Evolutionary conservation across 2,797 vertebrate genomes (phyloP).

Genomic region (Acrossocheilus fasciatus): DNA sequence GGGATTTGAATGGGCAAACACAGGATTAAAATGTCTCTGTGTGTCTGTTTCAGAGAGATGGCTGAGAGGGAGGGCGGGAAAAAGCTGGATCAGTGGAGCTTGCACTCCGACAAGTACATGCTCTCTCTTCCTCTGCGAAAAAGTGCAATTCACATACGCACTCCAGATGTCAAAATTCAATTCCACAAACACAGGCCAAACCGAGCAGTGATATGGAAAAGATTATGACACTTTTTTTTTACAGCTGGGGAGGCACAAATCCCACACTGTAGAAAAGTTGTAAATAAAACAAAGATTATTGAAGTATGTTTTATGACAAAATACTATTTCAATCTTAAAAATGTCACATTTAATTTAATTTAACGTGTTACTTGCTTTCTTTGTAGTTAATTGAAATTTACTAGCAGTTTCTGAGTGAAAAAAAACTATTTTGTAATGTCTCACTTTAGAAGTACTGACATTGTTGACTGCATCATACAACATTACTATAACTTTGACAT

Average conservation of each 20-base stretch:
- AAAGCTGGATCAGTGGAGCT: neutral
- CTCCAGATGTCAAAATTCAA: constrained; percentile 31
- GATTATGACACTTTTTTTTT: neutral
- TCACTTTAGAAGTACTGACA: neutral
- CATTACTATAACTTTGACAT: neutral
- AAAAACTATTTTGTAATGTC: neutral
- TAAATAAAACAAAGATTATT: neutral
- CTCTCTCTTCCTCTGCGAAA: neutral
- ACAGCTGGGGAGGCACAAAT: neutral
- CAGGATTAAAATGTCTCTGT: constrained; percentile 38
- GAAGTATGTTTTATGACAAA: neutral
- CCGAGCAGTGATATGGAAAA: neutral
- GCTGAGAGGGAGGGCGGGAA: neutral
- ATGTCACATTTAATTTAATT: neutral
- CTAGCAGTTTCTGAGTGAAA: neutral
- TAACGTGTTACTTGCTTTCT: neutral
- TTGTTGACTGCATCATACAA: neutral
- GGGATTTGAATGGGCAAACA: constrained; percentile 39
- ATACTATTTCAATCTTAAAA: neutral
- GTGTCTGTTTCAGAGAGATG: neutral
- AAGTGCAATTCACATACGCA: neutral
- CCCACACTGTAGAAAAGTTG: neutral
- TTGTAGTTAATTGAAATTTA: neutral
- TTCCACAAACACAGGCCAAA: neutral
- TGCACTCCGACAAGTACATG: neutral